Evolutionary conservation across 2,797 vertebrate species (phyloP).

Genomic region (Chelonia mydas): DNA sequence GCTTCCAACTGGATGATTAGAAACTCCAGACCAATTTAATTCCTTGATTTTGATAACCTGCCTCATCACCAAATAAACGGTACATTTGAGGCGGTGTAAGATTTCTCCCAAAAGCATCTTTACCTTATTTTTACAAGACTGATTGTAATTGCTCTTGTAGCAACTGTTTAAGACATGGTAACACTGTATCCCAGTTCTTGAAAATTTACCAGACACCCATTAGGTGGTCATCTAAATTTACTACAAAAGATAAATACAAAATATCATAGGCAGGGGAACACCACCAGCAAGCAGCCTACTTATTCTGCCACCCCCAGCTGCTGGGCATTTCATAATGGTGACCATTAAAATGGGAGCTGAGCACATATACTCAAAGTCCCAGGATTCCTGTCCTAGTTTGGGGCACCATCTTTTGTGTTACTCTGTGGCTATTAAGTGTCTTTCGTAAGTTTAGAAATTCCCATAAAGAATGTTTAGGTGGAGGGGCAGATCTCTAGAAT

Average conservation of each 20-base stretch:
- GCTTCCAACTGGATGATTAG: not conserved
- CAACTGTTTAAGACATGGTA: not conserved
- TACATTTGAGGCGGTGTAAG: not conserved
- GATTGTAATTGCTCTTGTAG: not conserved
- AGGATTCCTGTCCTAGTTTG: not conserved
- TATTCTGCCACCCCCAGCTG: not conserved
- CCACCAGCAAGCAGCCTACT: not conserved
- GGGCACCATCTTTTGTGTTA: not conserved
- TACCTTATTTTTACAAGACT: not conserved
- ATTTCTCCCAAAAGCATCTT: not conserved
- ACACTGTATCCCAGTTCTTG: not conserved
- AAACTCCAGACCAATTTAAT: not conserved
- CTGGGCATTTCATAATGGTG: not conserved
- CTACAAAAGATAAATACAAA: not conserved
- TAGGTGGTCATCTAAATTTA: not conserved
- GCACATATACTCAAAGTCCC: not conserved
- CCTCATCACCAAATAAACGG: not conserved
- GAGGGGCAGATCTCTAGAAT: rapidly evolving
- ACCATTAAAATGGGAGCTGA: not conserved
- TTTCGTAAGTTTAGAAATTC: not conserved
- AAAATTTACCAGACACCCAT: not conserved
- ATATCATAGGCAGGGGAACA: not conserved
- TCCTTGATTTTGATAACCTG: not conserved
- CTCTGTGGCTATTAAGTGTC: not conserved
- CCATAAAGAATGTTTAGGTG: not conserved